These are phyloP conservation scores for Stenolophus ochropezus DNA, from an alignment of 2,888 invertebrate genomes.

Conservation along the genomic window DNA sequence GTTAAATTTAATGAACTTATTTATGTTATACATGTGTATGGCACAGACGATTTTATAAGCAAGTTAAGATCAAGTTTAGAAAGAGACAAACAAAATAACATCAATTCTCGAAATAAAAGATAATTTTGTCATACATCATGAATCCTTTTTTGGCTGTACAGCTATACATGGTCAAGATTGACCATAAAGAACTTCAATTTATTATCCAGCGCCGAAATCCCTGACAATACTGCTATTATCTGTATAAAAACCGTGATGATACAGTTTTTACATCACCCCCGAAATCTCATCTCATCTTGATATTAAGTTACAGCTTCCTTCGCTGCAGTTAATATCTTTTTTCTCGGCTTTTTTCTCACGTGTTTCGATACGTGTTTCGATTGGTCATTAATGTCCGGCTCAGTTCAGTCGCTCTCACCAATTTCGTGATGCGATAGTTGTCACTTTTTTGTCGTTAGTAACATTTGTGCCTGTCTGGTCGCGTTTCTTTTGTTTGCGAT, in stretches of 20 bases:
- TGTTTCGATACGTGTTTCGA: neutral
- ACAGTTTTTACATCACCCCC: neutral
- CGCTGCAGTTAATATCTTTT: neutral
- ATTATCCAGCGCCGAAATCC: neutral
- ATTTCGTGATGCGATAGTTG: no score
- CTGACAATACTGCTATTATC: neutral
- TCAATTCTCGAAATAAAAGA: neutral
- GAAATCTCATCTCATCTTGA: neutral
- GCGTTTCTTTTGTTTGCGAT: conserved; percentile 32
- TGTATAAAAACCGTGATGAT: neutral
- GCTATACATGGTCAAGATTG: neutral
- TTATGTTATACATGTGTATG: no score
- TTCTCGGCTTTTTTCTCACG: neutral
- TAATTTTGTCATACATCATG: neutral
- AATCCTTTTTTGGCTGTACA: neutral
- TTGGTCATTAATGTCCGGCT: neutral
- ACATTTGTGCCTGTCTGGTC: neutral
- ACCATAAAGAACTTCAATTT: neutral
- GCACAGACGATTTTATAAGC: no score
- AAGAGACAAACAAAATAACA: neutral
- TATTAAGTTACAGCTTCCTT: neutral
- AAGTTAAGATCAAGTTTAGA: no score
- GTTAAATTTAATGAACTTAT: no score
- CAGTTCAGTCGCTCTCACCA: neutral
- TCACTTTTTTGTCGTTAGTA: conserved; percentile 29